Conservation (phyloP, 2,888 invertebrate species). For the Dendrolimus houi region DNA sequence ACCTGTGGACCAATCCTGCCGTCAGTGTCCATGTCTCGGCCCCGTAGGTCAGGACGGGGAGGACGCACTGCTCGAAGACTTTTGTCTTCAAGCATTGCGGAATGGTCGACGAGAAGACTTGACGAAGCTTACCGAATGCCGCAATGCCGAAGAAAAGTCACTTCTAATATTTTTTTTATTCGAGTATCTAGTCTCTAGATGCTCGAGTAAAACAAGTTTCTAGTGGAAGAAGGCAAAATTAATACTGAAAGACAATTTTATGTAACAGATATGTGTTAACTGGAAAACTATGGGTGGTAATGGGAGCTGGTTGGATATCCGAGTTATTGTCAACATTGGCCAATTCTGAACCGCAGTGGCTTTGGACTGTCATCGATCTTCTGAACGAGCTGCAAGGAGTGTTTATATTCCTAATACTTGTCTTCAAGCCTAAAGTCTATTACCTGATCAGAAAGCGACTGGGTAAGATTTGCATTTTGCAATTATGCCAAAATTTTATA, state of each 20-base stretch:
- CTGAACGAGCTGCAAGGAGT: slow-evolving; percentile 84
- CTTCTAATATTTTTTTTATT: too few species aligned
- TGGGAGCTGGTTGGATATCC: slow-evolving; percentile 85
- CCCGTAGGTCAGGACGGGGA: too few species aligned
- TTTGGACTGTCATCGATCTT: slow-evolving; percentile 77
- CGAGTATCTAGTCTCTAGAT: too few species aligned
- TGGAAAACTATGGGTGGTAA: slow-evolving; percentile 84
- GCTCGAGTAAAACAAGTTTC: not conserved
- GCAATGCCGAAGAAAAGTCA: too few species aligned
- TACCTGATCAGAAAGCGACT: slow-evolving; percentile 74
- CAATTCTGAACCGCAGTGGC: slow-evolving; percentile 54
- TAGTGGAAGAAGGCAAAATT: too few species aligned
- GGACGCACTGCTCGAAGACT: too few species aligned
- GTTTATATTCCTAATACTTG: slow-evolving; percentile 83
- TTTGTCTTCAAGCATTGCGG: too few species aligned
- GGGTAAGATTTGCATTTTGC: slow-evolving; percentile 45
- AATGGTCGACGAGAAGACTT: too few species aligned
- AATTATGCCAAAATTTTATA: not conserved
- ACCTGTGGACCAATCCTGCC: too few species aligned
- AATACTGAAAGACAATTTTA: not conserved
- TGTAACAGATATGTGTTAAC: slow-evolving; percentile 79
- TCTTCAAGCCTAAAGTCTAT: slow-evolving; percentile 81
- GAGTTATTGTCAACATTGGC: slow-evolving; percentile 79
- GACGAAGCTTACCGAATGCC: too few species aligned
- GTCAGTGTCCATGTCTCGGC: too few species aligned